Evolutionary conservation across 2,797 vertebrate species (phyloP).

Genomic region (Emydoidea blandingii): DNA sequence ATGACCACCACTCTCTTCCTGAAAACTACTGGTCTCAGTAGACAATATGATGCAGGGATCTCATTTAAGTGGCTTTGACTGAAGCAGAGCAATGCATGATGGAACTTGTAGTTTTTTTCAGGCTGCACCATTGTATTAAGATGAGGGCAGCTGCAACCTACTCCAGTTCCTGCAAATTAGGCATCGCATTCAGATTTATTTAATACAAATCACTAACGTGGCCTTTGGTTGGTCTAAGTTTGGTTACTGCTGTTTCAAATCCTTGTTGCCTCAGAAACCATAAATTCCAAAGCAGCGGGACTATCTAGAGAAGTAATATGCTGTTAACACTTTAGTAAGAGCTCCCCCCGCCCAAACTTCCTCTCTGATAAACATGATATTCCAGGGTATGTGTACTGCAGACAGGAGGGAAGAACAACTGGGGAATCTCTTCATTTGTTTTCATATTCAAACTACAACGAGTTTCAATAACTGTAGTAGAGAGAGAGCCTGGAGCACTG

Average conservation of each 20-base stretch:
- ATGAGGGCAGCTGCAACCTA: background rate
- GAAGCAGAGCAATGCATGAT: rapidly evolving
- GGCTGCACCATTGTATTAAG: background rate
- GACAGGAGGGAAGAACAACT: background rate
- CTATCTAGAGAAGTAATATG: rapidly evolving
- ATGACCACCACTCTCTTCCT: background rate
- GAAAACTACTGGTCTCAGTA: background rate
- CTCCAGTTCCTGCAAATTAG: background rate
- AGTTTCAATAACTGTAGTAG: background rate
- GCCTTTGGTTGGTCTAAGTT: background rate
- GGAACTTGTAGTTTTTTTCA: background rate
- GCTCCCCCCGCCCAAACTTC: background rate
- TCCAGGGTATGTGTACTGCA: background rate
- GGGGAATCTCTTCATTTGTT: background rate
- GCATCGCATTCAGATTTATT: rapidly evolving
- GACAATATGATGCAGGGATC: background rate
- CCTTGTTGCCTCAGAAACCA: background rate
- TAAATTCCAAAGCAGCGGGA: background rate
- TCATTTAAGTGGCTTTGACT: background rate
- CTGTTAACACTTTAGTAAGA: background rate
- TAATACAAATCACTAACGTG: rapidly evolving
- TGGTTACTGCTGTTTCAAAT: background rate
- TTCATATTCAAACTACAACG: background rate
- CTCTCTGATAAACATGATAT: background rate
- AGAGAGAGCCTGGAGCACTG: background rate